Percentiles rank a stretch among this genome's conserved stretches.
Evolutionary conservation across 2,113 vertebrate genomes (phyloP).

Genomic region (Colinus virginianus): DNA sequence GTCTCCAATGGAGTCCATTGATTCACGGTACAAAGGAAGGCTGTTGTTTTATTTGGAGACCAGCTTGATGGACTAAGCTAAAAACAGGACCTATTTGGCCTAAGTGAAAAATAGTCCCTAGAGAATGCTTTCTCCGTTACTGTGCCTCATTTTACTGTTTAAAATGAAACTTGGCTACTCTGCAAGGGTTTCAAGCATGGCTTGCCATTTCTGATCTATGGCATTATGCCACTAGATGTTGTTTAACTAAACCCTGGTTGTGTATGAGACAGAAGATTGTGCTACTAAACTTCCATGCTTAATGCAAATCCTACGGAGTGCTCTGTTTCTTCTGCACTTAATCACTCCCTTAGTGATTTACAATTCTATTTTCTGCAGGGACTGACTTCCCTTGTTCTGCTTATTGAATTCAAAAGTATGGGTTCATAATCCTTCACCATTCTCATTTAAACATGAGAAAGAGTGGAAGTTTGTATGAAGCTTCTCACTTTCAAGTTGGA

Average conservation of each 20-base stretch:
- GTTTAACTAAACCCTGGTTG: constrained; percentile 31
- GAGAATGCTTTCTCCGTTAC: neutral
- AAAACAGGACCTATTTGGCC: neutral
- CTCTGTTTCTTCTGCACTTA: constrained; percentile 39
- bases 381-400: constrained; percentile 58
- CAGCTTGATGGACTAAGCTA: neutral
- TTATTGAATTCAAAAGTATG: constrained; percentile 56
- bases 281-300: constrained; percentile 35
- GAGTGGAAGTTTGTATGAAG: neutral
- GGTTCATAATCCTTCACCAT: constrained; percentile 44
- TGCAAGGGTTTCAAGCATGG: neutral
- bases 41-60: neutral
- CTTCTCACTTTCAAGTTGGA: constrained; percentile 28
- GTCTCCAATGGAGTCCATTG: neutral
- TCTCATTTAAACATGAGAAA: constrained; percentile 37
- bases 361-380: constrained; percentile 65
- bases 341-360: constrained; percentile 59
- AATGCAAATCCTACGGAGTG: constrained; percentile 11
- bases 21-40: neutral
- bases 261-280: neutral
- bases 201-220: constrained; percentile 32
- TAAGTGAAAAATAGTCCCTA: neutral
- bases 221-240: neutral
- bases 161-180: constrained; percentile 5
- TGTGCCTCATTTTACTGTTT: neutral